Base-by-base conservation (phyloP, 1,140 invertebrate species). In the Achatina immaculata region DNA sequence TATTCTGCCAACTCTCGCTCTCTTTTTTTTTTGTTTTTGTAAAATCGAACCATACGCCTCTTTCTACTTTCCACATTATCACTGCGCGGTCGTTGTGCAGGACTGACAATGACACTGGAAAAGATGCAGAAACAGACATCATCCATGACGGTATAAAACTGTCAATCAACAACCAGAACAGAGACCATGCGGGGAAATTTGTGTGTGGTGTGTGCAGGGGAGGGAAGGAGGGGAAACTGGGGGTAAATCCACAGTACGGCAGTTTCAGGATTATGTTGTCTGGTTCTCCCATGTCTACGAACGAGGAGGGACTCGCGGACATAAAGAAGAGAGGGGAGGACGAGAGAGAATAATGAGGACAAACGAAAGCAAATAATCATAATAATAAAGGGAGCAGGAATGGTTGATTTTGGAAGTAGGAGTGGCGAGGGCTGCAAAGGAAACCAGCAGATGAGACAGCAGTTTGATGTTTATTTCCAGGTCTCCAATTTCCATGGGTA, bases 391-490 rank as follows among this genome's bases (percentile, higher is more conserved):
- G 48, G 51, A 28, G 14, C 19, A 14, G 34, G 75, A 58, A 45
- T n/a, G n/a, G 36, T n/a, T 42, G 74, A 62, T 34, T 36, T 16
- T 28, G 74, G 43, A 31, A 45, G 31, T 19, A 65, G 75, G 62
- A 58, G 38, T 19, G 62, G 40, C 34, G 34, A 42, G 58, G 36
- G 58, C 21, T 51, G 48, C 19, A 42, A 58, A 78, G 75, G 48
- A 68, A 68, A 40, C 34, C 24, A 31, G 28, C 66, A 68, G 73
- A 73, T 28, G 45, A 75, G 73, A 36, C 40, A 73, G 73, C 38
- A 40, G 66, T 40, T 28, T 72, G 69, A 45, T 72, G n/a, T 72
- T 72, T 42, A 72, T 72, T 72, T 72, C 69, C 69, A 43, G 69
- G 42, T 72, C 42, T 42, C 42, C 69, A 72, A 72, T 72, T 72